phyloP scores from a whole-genome alignment of 2,888 invertebrate species.

The Ernsta delagoae region DNA sequence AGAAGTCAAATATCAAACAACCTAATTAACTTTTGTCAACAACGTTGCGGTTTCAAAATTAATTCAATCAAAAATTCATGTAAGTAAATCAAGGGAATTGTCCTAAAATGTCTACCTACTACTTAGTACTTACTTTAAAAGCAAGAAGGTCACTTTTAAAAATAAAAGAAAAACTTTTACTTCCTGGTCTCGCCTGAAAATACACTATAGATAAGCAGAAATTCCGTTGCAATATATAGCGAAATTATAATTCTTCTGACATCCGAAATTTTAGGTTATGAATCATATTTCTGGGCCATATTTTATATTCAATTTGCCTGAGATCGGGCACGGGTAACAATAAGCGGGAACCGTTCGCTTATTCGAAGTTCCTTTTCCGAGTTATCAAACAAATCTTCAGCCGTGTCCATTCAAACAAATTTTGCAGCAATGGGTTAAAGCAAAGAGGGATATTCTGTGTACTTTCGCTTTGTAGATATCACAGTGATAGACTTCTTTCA shows the following conservation, averaged over 20 bases:
- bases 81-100: no score
- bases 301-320: slow-evolving; percentile 32
- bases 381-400: slow-evolving; percentile 40
- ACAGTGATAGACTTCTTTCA: no score
- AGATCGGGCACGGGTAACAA: slow-evolving; percentile 26
- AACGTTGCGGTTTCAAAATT: not conserved
- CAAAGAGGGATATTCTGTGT: slow-evolving; percentile 8
- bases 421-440: slow-evolving; percentile 37
- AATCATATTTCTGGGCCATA: slow-evolving; percentile 22
- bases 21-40: no score
- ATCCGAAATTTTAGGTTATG: slow-evolving; percentile 12
- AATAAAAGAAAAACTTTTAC: no score
- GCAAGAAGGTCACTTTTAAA: no score
- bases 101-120: no score
- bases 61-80: no score
- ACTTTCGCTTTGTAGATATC: no score
- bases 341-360: slow-evolving; percentile 34
- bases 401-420: slow-evolving; percentile 43
- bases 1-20: no score
- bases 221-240: not conserved
- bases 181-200: no score
- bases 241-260: slow-evolving; percentile 7
- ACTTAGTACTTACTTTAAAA: no score
- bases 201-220: no score
- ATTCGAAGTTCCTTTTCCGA: slow-evolving; percentile 33